These are phyloP conservation scores for Agriopis aurantiaria DNA, from an alignment of 2,888 invertebrate species.

Conservation along the genomic window DNA sequence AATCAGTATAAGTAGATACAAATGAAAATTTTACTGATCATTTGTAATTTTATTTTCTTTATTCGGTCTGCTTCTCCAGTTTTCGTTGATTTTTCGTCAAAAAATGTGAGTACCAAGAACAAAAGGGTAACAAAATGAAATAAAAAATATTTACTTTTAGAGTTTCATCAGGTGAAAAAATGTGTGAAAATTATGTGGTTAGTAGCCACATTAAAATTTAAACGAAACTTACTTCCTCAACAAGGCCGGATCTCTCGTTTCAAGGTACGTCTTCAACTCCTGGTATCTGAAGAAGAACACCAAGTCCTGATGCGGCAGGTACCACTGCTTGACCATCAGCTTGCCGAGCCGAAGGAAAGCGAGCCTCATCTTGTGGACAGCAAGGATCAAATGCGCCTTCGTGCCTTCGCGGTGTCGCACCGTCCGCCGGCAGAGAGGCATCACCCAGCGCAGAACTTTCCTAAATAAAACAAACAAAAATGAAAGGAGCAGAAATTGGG, in stretches of 20 bases:
- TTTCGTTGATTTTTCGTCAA: too few relatives aligned
- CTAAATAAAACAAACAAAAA: constrained; percentile 60
- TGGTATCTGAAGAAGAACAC: constrained; percentile 89
- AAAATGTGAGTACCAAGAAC: too few relatives aligned
- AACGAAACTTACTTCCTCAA: constrained; percentile 86
- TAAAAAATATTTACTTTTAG: too few relatives aligned
- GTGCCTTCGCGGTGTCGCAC: constrained; percentile 89
- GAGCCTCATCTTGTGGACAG: constrained; percentile 86
- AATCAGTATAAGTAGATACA: too few relatives aligned
- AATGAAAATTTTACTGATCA: too few relatives aligned
- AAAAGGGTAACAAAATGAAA: too few relatives aligned
- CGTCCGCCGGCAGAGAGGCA: constrained; percentile 87
- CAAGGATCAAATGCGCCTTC: constrained; percentile 86
- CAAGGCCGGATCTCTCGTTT: constrained; percentile 82
- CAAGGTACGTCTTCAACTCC: constrained; percentile 88
- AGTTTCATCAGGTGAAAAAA: too few relatives aligned
- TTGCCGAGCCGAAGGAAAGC: constrained; percentile 86
- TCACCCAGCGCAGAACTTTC: constrained; percentile 85
- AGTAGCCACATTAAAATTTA: background rate
- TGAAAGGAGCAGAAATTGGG: too few relatives aligned
- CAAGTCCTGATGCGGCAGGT: constrained; percentile 88
- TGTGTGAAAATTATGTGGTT: too few relatives aligned
- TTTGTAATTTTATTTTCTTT: too few relatives aligned
- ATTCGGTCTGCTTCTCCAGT: too few relatives aligned
- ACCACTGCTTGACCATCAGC: constrained; percentile 87